A percentile compares a stretch with the other conserved stretches of the same genome.
phyloP scores from a whole-genome alignment of 2,888 invertebrate species.

The Panorpa germanica region DNA sequence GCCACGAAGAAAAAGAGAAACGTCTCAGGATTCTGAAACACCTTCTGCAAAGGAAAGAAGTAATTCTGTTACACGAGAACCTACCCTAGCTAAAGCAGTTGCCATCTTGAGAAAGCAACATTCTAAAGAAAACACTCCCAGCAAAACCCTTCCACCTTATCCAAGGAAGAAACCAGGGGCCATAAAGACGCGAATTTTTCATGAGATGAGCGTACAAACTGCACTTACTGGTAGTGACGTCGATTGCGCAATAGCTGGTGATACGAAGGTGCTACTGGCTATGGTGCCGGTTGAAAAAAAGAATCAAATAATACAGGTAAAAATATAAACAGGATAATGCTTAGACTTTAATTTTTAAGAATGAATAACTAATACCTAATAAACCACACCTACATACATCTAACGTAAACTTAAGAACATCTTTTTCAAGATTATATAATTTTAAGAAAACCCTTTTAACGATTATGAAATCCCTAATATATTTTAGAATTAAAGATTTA shows the following conservation, averaged over 20 bases:
- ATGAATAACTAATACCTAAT: no score
- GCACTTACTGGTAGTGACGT: constrained; percentile 52
- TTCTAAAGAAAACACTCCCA: constrained; percentile 17
- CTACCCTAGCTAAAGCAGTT: constrained; percentile 18
- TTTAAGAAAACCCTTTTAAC: no score
- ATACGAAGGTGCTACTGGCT: constrained; percentile 21
- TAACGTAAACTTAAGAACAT: no score
- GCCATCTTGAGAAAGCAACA: constrained; percentile 13
- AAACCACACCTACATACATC: no score
- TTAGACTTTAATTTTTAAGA: constrained; percentile 1
- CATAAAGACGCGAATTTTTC: constrained; percentile 52
- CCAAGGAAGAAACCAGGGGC: constrained; percentile 22
- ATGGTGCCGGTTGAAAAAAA: constrained; percentile 20
- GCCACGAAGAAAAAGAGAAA: constrained; percentile 51
- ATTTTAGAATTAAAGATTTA: no score
- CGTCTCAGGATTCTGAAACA: constrained; percentile 33
- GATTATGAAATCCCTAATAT: no score
- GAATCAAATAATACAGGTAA: constrained; percentile 19
- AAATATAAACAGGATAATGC: not conserved
- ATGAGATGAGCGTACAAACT: constrained; percentile 62
- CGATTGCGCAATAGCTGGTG: constrained; percentile 48
- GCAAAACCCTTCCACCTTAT: constrained; percentile 28
- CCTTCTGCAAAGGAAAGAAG: constrained; percentile 22
- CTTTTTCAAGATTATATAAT: no score
- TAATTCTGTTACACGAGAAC: constrained; percentile 28